Base-by-base conservation (phyloP, 2,888 invertebrate species). In the Petrolisthes manimaculis region DNA sequence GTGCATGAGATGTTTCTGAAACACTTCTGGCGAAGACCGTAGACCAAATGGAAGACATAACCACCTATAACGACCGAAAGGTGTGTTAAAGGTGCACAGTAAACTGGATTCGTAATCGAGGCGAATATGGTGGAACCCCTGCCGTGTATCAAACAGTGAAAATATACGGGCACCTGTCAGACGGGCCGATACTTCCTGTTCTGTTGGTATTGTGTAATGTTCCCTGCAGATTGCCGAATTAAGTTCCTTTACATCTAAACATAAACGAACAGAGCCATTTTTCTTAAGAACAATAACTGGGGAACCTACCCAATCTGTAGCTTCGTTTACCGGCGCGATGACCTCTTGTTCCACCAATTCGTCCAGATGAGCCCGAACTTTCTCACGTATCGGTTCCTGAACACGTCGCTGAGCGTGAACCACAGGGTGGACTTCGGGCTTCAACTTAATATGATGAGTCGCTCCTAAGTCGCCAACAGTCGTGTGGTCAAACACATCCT, bases 361-460 rank as follows among this genome's bases (percentile, higher is more conserved):
- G 21, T 74, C 74, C 74, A 74, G n/a, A 12, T 74, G 9, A 21
- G 18, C 9, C 74, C n/a, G 9, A 8, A 74, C 74, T 74, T 12
- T 21, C n/a, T 12, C 18, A n/a, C 12, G 77, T 8, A 77, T 77
- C 6, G 77, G 77, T 77, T 77, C 77, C 37, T 21, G 24, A 0
- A 77, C 21, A 5, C 37, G 24, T 37, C 77, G 21, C 37, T 37
- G 77, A 77, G 77, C 77, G 14, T 37, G 3, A 37, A 77, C 37
- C 5, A 77, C 77, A 24, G 77, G 77, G 14, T 77, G 51, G 5
- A 77, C 77, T 37, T 77, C 37, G 24, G 77, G 24, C 14, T 77
- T 14, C 77, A 77, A 5, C 51, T 77, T 77, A 8, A 77, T 77
- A 3, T 77, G 37, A 77, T 77, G 77, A 77, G 77, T 77, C 5